A percentile compares a stretch with the other conserved stretches of the same genome.
These are phyloP conservation scores for Lamellibrachia satsuma DNA, from an alignment of 2,888 invertebrate species.

Conservation along the genomic window DNA sequence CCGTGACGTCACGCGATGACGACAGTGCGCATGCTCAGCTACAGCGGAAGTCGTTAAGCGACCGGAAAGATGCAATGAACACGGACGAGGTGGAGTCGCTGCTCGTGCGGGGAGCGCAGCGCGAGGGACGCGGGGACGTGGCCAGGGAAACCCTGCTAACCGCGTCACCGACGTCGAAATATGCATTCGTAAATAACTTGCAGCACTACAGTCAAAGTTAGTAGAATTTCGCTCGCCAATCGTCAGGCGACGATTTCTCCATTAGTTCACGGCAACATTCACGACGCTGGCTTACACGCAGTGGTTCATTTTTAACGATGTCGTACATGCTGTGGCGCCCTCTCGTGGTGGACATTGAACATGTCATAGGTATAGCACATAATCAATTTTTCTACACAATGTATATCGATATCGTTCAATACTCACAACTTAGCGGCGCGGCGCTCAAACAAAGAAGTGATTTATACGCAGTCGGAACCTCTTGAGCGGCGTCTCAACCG, in stretches of 20 bases:
- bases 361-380: constrained; percentile 4
- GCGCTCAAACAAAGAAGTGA: not conserved
- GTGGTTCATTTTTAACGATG: not conserved
- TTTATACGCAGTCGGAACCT: not conserved
- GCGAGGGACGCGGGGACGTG: not conserved
- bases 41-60: constrained; percentile 12
- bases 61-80: constrained; percentile 12
- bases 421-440: not conserved
- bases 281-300: not conserved
- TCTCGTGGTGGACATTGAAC: not conserved
- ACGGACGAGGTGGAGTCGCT: constrained; percentile 6
- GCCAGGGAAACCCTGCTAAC: not conserved
- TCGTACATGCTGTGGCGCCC: not conserved
- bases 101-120: not conserved
- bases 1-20: not conserved
- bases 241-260: not conserved
- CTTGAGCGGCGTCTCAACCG: not conserved
- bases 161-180: not conserved
- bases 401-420: constrained; percentile 3
- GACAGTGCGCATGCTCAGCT: constrained; percentile 13
- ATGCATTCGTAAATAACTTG: constrained; percentile 17
- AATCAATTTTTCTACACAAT: not conserved
- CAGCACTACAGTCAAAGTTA: constrained; percentile 4
- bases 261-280: not conserved
- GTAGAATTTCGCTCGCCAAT: not conserved